These are phyloP conservation scores for Tachina fera DNA, from an alignment of 2,888 invertebrate species.

Conservation along the genomic window DNA sequence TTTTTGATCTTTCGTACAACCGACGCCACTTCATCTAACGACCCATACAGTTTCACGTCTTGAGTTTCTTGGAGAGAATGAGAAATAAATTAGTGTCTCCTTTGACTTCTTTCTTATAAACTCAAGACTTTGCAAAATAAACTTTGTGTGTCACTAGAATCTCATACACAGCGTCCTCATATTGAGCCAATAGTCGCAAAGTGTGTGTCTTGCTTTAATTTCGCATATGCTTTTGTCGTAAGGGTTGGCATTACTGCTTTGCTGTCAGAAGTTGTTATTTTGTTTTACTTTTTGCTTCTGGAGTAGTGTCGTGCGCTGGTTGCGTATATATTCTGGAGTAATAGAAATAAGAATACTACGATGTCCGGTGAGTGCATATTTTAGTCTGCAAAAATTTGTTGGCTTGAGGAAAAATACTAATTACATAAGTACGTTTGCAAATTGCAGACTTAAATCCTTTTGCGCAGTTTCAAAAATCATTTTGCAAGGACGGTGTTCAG, in stretches of 20 bases:
- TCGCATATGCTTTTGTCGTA: neutral
- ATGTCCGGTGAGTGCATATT: slow-evolving; percentile 77
- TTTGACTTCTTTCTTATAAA: too few species aligned
- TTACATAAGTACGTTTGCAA: slow-evolving; percentile 70
- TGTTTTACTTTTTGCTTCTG: slow-evolving; percentile 15
- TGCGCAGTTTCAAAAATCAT: slow-evolving; percentile 80
- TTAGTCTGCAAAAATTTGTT: neutral
- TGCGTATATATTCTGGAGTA: neutral
- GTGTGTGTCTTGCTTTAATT: neutral
- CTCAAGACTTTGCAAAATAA: too few species aligned
- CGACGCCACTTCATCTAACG: too few species aligned
- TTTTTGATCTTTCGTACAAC: too few species aligned
- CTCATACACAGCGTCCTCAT: too few species aligned
- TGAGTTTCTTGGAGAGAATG: too few species aligned
- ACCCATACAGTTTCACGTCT: too few species aligned
- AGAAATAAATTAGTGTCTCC: too few species aligned
- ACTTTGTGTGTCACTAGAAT: too few species aligned
- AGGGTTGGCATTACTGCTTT: neutral
- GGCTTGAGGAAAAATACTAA: slow-evolving; percentile 54
- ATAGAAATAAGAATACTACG: slow-evolving; percentile 22
- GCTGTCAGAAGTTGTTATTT: neutral
- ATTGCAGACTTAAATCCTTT: slow-evolving; percentile 79
- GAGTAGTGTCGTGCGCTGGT: neutral
- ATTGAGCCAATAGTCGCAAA: too few species aligned
- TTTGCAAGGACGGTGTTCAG: slow-evolving; percentile 77